Conservation (phyloP, 2,888 invertebrate genomes). For the Rotaria sp. region DNA sequence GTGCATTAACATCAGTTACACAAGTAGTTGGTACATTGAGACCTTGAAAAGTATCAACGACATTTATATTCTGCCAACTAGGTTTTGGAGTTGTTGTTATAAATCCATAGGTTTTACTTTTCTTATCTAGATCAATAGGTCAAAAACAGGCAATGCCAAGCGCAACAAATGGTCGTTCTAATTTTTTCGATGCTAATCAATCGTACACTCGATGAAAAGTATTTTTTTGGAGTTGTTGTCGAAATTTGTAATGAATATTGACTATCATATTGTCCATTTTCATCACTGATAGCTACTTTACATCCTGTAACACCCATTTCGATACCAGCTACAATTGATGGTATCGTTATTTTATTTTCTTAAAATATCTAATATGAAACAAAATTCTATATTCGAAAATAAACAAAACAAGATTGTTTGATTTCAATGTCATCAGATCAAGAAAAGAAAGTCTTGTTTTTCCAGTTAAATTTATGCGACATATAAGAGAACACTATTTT, state of each 20-base stretch:
- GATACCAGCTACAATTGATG: not conserved
- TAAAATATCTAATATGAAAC: too few species aligned
- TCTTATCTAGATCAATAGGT: not conserved
- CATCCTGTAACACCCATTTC: not conserved
- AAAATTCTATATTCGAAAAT: not conserved
- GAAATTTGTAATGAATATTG: not conserved
- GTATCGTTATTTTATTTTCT: not conserved
- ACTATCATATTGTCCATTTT: not conserved
- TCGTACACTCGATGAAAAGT: not conserved
- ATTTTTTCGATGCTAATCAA: not conserved
- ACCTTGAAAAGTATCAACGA: not conserved
- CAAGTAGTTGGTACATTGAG: not conserved
- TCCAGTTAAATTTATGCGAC: too few species aligned
- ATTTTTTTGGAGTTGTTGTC: not conserved
- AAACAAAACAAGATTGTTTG: too few species aligned
- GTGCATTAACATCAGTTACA: not conserved
- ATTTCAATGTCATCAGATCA: too few species aligned
- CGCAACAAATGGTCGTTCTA: not conserved
- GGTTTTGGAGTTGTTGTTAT: not conserved
- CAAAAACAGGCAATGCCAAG: not conserved
- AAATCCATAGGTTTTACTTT: not conserved
- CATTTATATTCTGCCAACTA: not conserved
- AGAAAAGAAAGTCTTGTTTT: too few species aligned
- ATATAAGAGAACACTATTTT: too few species aligned
- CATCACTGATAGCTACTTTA: not conserved